These are phyloP conservation scores for Phrynocephalus vlangalii DNA, from an alignment of 2,797 vertebrate species.

Conservation along the genomic window DNA sequence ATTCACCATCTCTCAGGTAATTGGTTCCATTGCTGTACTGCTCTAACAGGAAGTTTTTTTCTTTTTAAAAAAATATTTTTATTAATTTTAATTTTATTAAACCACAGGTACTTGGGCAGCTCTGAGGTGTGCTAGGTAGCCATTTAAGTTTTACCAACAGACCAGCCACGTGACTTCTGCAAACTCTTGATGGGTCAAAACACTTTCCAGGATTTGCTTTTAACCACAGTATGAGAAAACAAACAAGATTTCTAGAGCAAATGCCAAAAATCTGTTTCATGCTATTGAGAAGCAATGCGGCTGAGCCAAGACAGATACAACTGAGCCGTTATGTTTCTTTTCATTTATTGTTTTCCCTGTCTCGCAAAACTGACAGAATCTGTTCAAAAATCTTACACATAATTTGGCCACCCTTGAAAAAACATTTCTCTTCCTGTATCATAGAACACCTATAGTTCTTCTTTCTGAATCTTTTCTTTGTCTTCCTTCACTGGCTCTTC, in stretches of 20 bases:
- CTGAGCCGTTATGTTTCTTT: not conserved
- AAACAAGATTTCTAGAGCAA: slow-evolving; percentile 6
- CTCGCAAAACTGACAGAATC: slow-evolving; percentile 10
- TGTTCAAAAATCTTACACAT: slow-evolving; percentile 38
- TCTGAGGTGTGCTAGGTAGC: not conserved
- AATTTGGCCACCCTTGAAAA: not conserved
- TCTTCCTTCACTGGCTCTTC: slow-evolving; percentile 48
- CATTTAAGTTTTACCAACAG: too few relatives aligned
- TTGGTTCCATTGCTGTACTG: too few relatives aligned
- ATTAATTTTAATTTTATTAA: not conserved
- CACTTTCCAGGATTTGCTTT: not conserved
- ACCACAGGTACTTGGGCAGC: too few relatives aligned
- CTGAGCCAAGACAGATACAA: slow-evolving; percentile 17
- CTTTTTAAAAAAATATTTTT: too few relatives aligned
- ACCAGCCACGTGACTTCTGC: too few relatives aligned
- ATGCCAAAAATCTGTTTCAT: not conserved
- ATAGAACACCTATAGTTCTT: slow-evolving; percentile 54
- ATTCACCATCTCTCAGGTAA: too few relatives aligned
- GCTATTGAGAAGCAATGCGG: slow-evolving; percentile 7
- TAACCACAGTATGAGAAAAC: not conserved
- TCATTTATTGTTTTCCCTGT: slow-evolving; percentile 27
- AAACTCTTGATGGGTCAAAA: not conserved
- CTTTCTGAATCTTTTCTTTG: slow-evolving; percentile 46
- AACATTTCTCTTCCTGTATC: not conserved
- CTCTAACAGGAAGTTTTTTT: too few relatives aligned